phyloP scores from a whole-genome alignment of 1,140 invertebrate species.

The Ips nitidus region DNA sequence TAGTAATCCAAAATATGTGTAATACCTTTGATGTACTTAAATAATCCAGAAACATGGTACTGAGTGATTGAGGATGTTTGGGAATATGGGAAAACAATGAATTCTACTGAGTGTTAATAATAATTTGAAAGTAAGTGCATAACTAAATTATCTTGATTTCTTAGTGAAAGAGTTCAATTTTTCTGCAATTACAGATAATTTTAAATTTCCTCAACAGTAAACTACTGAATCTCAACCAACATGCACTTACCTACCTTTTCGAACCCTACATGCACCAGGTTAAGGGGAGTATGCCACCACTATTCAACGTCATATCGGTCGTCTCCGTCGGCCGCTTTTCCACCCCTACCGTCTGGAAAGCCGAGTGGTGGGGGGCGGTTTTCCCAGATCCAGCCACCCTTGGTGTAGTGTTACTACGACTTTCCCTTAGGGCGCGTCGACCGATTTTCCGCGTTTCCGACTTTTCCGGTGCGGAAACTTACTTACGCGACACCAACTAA shows the following conservation, averaged over 20 bases:
- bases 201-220: too few relatives aligned
- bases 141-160: too few relatives aligned
- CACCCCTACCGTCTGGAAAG: conserved; percentile 21
- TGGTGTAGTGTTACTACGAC: conserved; percentile 31
- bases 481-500: not conserved
- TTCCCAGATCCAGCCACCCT: conserved; percentile 37
- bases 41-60: too few relatives aligned
- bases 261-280: conserved; percentile 26
- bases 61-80: too few relatives aligned
- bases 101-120: too few relatives aligned
- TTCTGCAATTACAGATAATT: too few relatives aligned
- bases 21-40: too few relatives aligned
- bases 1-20: too few relatives aligned
- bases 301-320: not conserved
- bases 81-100: too few relatives aligned
- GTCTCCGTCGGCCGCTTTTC: conserved; percentile 11
- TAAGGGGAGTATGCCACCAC: conserved; percentile 20
- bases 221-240: conserved; percentile 2
- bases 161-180: too few relatives aligned
- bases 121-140: too few relatives aligned
- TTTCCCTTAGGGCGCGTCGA: conserved; percentile 6
- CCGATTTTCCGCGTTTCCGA: not conserved
- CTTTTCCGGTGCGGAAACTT: conserved; percentile 1
- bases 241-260: conserved; percentile 33
- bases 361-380: conserved; percentile 29